Percentiles rank a stretch among this genome's conserved stretches.
These are phyloP conservation scores for Nerophis ophidion DNA, from an alignment of 2,113 vertebrate genomes.

Conservation along the genomic window DNA sequence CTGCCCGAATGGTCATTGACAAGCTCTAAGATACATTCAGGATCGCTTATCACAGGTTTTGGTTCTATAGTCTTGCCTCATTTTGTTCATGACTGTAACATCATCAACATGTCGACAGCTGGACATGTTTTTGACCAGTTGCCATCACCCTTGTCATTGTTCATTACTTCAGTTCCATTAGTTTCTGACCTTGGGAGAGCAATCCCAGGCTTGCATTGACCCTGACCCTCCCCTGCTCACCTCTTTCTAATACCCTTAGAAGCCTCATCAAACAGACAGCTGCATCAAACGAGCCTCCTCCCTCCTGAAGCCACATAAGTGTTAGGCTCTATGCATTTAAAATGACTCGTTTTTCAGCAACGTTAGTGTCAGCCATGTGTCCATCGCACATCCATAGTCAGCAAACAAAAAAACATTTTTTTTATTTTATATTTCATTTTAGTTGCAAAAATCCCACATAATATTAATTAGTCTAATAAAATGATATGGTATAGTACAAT, in stretches of 20 bases:
- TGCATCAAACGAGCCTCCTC: conserved; percentile 8
- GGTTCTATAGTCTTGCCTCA: conserved; percentile 1
- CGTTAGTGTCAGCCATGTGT: too few relatives aligned
- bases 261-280: conserved; percentile 40
- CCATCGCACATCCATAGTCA: too few relatives aligned
- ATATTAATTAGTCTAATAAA: too few relatives aligned
- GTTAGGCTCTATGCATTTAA: too few relatives aligned
- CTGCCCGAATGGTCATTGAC: conserved; percentile 13
- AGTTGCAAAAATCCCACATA: too few relatives aligned
- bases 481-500: too few relatives aligned
- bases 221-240: conserved; percentile 21
- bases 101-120: neutral
- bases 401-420: too few relatives aligned
- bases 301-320: neutral
- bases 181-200: conserved; percentile 47
- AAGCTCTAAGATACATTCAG: neutral
- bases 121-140: conserved; percentile 30
- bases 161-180: conserved; percentile 45
- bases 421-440: too few relatives aligned
- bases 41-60: neutral
- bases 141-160: conserved; percentile 22
- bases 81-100: conserved; percentile 3
- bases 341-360: too few relatives aligned
- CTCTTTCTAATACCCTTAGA: conserved; percentile 34
- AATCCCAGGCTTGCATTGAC: conserved; percentile 53